Evolutionary conservation across 2,888 invertebrate genomes (phyloP).

Genomic region (Torymus auratus): DNA sequence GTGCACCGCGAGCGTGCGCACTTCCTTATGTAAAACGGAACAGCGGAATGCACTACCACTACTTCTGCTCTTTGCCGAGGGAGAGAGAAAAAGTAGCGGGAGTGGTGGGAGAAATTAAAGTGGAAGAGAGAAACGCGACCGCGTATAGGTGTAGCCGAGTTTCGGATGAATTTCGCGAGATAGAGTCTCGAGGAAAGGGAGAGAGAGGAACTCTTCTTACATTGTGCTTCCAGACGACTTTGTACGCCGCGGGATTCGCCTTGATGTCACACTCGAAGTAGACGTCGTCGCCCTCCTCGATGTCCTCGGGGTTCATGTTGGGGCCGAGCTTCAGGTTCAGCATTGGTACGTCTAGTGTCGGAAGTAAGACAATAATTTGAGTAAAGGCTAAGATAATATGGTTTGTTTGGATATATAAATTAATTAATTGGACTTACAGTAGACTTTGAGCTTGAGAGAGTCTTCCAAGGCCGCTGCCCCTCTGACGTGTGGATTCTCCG

Average conservation of each 20-base stretch:
- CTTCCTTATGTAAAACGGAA: constrained; percentile 49
- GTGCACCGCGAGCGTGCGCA: constrained; percentile 1
- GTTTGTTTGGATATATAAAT: constrained; percentile 20
- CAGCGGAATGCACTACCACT: constrained; percentile 48
- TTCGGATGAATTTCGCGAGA: constrained; percentile 40
- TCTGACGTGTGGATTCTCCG: constrained; percentile 86
- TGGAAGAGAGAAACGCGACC: neutral
- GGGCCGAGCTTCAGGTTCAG: constrained; percentile 84
- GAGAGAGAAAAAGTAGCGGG: neutral
- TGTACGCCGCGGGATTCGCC: constrained; percentile 87
- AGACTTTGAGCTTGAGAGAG: constrained; percentile 88
- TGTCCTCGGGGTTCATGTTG: constrained; percentile 87
- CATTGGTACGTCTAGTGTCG: constrained; percentile 83
- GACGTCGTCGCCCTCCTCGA: constrained; percentile 88
- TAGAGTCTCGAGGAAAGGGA: neutral
- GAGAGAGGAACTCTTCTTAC: constrained; percentile 82
- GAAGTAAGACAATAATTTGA: constrained; percentile 7
- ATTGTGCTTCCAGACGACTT: constrained; percentile 89
- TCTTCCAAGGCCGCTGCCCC: constrained; percentile 87
- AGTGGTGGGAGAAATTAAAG: constrained; percentile 39
- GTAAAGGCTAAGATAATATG: neutral
- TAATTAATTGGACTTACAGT: constrained; percentile 83
- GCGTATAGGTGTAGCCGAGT: neutral
- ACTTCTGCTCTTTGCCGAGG: neutral
- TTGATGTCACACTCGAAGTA: constrained; percentile 89